Conservation (phyloP, 2,797 vertebrate species). For the Tokudaia tokunoshimensis region DNA sequence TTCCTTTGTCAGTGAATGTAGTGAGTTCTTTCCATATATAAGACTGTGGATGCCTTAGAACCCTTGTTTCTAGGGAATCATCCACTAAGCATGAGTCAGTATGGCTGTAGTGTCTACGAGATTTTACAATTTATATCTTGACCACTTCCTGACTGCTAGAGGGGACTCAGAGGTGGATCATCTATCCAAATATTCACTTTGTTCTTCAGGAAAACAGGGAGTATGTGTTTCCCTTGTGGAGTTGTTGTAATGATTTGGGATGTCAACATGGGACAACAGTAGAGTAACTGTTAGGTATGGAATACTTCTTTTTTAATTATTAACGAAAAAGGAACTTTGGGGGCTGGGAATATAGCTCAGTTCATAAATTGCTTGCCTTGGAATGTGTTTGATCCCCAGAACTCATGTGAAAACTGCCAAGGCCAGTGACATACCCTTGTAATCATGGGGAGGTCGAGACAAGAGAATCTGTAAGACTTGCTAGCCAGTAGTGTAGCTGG, state of each 20-base stretch:
- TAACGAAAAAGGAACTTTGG: not conserved
- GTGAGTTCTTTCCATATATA: not conserved
- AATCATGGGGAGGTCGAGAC: not conserved
- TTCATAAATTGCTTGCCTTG: not conserved
- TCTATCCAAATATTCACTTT: not conserved
- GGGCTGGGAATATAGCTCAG: not conserved
- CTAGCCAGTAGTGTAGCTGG: not conserved
- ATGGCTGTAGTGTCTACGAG: not conserved
- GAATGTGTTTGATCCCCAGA: not conserved
- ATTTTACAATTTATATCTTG: not conserved
- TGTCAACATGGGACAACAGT: not conserved
- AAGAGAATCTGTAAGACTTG: not conserved
- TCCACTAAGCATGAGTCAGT: not conserved
- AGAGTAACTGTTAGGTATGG: not conserved
- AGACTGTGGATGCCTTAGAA: not conserved
- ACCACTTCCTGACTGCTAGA: too few species aligned
- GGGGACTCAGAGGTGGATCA: not conserved
- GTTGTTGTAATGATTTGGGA: not conserved
- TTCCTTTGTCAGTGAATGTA: not conserved
- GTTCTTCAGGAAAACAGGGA: not conserved
- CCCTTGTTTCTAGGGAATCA: not conserved
- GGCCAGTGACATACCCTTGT: not conserved
- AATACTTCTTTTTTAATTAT: not conserved
- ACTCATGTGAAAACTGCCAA: not conserved
- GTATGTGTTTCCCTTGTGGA: fast-evolving